Evolutionary conservation across 2,888 invertebrate species (phyloP).

Genomic region (Synanthedon vespiformis): DNA sequence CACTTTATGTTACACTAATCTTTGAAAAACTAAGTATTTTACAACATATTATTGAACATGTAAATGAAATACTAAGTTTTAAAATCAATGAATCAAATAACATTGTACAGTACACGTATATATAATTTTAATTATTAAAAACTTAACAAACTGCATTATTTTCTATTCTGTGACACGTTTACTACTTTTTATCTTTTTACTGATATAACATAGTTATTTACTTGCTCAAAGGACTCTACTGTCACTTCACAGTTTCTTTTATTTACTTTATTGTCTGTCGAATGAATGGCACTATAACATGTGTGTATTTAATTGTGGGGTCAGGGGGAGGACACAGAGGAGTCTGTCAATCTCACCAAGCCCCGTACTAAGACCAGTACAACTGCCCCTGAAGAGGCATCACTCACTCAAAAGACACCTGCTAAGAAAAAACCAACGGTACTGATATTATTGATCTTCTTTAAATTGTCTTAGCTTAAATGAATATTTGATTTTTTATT

Average conservation of each 20-base stretch:
- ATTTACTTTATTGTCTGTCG: neutral
- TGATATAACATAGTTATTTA: neutral
- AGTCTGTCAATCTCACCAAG: slow-evolving; percentile 61
- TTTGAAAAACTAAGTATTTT: neutral
- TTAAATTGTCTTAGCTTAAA: slow-evolving; percentile 45
- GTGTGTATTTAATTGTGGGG: slow-evolving; percentile 27
- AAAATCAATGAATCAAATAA: neutral
- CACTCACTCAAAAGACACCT: slow-evolving; percentile 64
- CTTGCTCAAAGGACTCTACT: neutral
- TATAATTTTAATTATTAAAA: slow-evolving; percentile 7
- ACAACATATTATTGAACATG: neutral
- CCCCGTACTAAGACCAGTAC: slow-evolving; percentile 64
- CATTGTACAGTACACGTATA: neutral
- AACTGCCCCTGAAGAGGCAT: slow-evolving; percentile 61
- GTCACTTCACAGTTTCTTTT: neutral
- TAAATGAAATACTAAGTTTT: neutral
- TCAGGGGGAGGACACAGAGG: slow-evolving; percentile 61
- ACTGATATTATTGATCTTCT: slow-evolving; percentile 25
- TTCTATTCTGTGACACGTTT: neutral
- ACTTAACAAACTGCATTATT: slow-evolving; percentile 11
- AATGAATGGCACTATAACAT: slow-evolving; percentile 16
- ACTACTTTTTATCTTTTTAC: neutral
- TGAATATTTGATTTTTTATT: neutral
- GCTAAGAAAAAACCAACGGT: slow-evolving; percentile 64
- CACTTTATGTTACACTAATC: neutral